Evolutionary conservation across 1,140 invertebrate species (phyloP), one percentile per base, ranked within the genome.

Genomic region (Heliothis virescens): DNA sequence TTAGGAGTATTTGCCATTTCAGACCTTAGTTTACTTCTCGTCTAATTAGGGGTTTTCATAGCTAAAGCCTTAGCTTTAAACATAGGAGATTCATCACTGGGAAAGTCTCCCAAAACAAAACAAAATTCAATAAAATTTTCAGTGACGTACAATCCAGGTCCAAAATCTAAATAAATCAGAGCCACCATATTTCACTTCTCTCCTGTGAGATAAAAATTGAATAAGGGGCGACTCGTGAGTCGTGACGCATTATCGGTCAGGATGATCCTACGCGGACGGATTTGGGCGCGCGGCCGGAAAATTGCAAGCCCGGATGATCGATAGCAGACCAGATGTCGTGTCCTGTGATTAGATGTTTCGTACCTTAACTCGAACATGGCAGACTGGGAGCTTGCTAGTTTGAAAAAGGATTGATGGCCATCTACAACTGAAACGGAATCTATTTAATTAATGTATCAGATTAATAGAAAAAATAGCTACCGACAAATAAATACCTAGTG

Each of bases 231-330:
- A 79, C 80, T 82, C 75, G 80, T 67, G 72, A 83, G 78, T 77
- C 75, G 76, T 88, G 89, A 89, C 89, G 86, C 86, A 91, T 90
- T 90, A 91, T 84, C 86, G 83, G 84, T 78, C 83, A 82, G 76
- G 86, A 83, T 86, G 87, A 89, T 86, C 86, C 87, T 85, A 88
- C 84, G 84, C 83, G 83, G 85, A 83, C 83, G 85, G 88, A 89
- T 91, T 90, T 87, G 86, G 86, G 84, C 77, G 81, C 76, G 81
- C 76, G 79, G 74, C 84, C 84, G 88, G 89, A 89, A 92, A 91
- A 91, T 92, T 91, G 90, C 88, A 85, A 76, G 80, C 71, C 79
- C 79, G 79, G 73, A 90, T 92, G 91, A 92, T 92, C 87, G 89
- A 92, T 91, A 87, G 84, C 72, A 79, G 83, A 50, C 82, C 88